These are phyloP conservation scores for Drymodes brunneopygia DNA, from an alignment of 2,113 vertebrate species.

Conservation along the genomic window DNA sequence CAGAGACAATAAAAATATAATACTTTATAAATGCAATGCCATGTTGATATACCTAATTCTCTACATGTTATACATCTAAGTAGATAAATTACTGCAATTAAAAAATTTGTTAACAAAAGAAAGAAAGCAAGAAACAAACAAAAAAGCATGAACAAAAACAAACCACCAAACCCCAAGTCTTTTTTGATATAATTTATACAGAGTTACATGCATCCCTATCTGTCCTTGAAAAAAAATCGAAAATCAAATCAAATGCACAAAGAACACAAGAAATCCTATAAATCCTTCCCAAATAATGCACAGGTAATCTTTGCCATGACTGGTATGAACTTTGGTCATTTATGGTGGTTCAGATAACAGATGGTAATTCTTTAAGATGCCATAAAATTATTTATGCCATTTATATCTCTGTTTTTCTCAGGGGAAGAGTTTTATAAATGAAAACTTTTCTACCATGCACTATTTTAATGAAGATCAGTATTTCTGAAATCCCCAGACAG, in stretches of 20 bases:
- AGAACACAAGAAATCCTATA: not conserved
- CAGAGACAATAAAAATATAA: not conserved
- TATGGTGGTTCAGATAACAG: not conserved
- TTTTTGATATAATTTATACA: not conserved
- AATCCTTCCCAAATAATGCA: not conserved
- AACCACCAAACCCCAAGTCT: not conserved
- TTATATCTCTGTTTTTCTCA: not conserved
- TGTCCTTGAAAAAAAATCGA: not conserved
- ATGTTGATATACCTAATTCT: not conserved
- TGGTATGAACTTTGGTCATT: not conserved
- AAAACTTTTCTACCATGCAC: not conserved
- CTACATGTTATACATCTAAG: not conserved
- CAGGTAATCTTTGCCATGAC: not conserved
- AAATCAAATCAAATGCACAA: not conserved
- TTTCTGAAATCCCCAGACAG: not conserved
- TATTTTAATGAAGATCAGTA: not conserved
- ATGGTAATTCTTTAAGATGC: not conserved
- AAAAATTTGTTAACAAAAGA: not conserved
- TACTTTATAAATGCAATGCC: not conserved
- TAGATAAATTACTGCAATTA: not conserved
- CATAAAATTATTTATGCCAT: not conserved
- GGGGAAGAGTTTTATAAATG: not conserved
- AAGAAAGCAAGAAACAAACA: not conserved
- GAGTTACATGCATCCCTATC: not conserved
- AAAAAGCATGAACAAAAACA: not conserved